Evolutionary conservation across 2,797 vertebrate genomes (phyloP).

Genomic region (Tokudaia muenninki): DNA sequence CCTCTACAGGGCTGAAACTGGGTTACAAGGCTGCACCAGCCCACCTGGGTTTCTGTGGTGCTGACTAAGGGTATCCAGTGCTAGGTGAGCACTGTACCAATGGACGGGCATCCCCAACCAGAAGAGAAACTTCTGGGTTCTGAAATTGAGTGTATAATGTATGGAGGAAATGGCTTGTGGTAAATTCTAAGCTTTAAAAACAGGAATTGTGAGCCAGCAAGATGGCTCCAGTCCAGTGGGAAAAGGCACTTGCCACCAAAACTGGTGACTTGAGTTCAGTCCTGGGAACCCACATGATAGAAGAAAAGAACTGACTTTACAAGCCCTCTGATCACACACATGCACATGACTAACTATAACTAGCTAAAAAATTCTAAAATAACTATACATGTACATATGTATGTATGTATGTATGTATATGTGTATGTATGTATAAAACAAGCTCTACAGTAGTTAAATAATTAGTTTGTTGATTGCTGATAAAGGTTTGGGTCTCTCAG

Average conservation of each 20-base stretch:
- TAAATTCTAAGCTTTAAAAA: slow-evolving; percentile 49
- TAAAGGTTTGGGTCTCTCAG: background rate
- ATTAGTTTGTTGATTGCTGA: background rate
- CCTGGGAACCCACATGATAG: background rate
- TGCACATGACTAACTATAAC: background rate
- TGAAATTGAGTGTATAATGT: background rate
- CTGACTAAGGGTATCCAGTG: background rate
- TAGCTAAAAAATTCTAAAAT: too few species aligned
- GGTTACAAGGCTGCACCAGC: background rate
- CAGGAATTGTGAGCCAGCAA: background rate
- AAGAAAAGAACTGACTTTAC: background rate
- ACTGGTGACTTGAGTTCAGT: background rate
- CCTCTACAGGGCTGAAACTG: background rate
- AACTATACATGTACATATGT: background rate
- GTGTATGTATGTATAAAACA: background rate
- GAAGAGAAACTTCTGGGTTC: slow-evolving; percentile 52
- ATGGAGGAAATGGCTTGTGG: background rate
- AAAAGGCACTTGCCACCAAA: background rate
- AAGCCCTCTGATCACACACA: background rate
- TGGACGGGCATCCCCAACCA: background rate
- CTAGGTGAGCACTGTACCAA: background rate
- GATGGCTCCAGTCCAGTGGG: background rate
- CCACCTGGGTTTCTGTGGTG: background rate
- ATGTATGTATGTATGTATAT: background rate
- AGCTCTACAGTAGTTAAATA: background rate